phyloP scores from a whole-genome alignment of 2,888 invertebrate species.

The Apotomis betuletana region DNA sequence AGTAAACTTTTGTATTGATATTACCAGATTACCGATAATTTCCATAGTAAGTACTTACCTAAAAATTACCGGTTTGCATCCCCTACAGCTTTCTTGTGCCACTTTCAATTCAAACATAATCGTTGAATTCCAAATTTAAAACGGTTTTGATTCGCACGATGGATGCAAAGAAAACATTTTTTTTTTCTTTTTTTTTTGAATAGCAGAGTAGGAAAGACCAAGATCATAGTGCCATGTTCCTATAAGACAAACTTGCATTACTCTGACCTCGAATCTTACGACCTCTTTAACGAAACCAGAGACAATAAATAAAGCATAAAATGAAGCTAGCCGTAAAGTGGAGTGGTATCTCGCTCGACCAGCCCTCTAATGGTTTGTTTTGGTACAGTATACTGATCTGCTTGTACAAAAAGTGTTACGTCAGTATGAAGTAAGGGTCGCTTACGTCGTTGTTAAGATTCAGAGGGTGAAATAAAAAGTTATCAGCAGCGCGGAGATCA shows the following conservation, averaged over 20 bases:
- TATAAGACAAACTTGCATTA: neutral
- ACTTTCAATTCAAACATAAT: no score
- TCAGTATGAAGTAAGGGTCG: neutral
- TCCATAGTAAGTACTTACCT: no score
- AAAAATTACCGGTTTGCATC: no score
- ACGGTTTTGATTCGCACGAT: no score
- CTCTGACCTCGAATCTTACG: constrained; percentile 44
- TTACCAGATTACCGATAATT: no score
- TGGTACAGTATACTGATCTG: constrained; percentile 68
- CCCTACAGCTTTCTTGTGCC: no score
- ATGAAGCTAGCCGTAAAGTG: constrained; percentile 69
- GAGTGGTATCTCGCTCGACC: constrained; percentile 72
- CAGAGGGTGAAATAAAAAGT: constrained; percentile 30
- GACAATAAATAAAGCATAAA: constrained; percentile 71
- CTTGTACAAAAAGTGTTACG: constrained; percentile 68
- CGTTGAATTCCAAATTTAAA: no score
- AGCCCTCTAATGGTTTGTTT: constrained; percentile 79
- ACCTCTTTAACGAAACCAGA: constrained; percentile 48
- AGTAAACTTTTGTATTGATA: no score
- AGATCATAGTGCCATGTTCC: neutral
- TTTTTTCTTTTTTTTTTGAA: no score
- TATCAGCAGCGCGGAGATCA: constrained; percentile 39
- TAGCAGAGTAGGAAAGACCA: neutral
- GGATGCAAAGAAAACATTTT: no score
- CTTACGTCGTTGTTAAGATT: constrained; percentile 10